Conservation (phyloP, 2,888 invertebrate genomes). For the Megalurothrips usitatus region DNA sequence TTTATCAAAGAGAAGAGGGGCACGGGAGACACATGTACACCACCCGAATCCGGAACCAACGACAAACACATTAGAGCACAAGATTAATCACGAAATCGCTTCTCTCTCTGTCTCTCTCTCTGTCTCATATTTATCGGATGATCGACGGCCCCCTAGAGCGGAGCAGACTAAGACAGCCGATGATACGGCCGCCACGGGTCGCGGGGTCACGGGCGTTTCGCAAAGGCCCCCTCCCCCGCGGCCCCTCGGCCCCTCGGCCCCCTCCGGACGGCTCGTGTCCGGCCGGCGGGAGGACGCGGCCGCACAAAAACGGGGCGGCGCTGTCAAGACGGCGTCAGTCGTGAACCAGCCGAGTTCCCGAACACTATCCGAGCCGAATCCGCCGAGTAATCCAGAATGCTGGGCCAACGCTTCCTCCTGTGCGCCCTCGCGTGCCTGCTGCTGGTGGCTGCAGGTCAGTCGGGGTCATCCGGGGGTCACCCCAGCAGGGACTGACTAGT, state of each 20-base stretch:
- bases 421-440: neutral
- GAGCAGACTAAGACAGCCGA: too few species aligned
- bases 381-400: neutral
- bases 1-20: too few species aligned
- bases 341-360: neutral
- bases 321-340: neutral
- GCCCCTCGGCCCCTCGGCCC: neutral
- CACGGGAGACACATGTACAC: too few species aligned
- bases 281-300: too few species aligned
- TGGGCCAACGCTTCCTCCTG: neutral
- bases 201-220: neutral
- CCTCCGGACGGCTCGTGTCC: neutral
- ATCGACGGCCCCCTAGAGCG: too few species aligned
- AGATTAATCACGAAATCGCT: too few species aligned
- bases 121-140: too few species aligned
- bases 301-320: neutral
- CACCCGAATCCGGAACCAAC: too few species aligned
- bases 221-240: neutral
- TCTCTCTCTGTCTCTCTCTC: too few species aligned
- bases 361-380: neutral
- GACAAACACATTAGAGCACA: too few species aligned
- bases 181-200: neutral
- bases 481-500: too few species aligned
- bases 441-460: neutral
- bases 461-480: too few species aligned